These are phyloP conservation scores for Portunus trituberculatus DNA, from an alignment of 1,140 invertebrate genomes.

Conservation along the genomic window DNA sequence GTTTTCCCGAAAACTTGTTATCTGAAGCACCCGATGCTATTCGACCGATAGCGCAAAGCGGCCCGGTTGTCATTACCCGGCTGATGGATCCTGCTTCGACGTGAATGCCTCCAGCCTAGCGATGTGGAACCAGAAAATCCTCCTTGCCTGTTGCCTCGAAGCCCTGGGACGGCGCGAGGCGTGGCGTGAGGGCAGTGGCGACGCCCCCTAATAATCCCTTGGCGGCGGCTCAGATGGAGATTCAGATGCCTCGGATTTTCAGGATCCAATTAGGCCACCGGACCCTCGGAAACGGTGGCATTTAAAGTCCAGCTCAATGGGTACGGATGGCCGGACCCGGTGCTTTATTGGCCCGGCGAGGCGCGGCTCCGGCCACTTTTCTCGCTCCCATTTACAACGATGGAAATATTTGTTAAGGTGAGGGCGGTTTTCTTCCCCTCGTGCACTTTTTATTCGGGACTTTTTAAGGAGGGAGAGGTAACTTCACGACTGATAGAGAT, in stretches of 20 bases:
- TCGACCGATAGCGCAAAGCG: not conserved
- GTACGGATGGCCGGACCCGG: not conserved
- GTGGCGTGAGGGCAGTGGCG: not conserved
- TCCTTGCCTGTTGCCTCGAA: not conserved
- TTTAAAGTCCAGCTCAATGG: slow-evolving; percentile 11
- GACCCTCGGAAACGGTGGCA: slow-evolving; percentile 5
- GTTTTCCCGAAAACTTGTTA: not conserved
- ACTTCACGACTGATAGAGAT: not conserved
- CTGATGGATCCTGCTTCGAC: not conserved
- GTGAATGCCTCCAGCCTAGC: not conserved
- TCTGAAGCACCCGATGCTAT: not conserved
- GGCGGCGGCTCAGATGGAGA: not conserved
- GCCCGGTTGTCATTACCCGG: not conserved
- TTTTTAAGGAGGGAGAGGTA: not conserved
- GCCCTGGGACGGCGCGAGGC: not conserved
- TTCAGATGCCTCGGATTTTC: slow-evolving; percentile 10
- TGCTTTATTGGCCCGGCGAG: not conserved
- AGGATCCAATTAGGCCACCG: not conserved
- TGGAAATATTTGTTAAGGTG: not conserved
- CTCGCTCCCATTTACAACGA: not conserved
- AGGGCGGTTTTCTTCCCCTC: not conserved
- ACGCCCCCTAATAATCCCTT: not conserved
- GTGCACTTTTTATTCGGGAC: not conserved
- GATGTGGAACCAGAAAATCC: not conserved
- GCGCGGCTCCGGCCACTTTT: not conserved